A percentile compares a stretch with the other conserved stretches of the same genome.
These are phyloP conservation scores for Heliconius cydno DNA, from an alignment of 2,888 invertebrate genomes.

Conservation along the genomic window DNA sequence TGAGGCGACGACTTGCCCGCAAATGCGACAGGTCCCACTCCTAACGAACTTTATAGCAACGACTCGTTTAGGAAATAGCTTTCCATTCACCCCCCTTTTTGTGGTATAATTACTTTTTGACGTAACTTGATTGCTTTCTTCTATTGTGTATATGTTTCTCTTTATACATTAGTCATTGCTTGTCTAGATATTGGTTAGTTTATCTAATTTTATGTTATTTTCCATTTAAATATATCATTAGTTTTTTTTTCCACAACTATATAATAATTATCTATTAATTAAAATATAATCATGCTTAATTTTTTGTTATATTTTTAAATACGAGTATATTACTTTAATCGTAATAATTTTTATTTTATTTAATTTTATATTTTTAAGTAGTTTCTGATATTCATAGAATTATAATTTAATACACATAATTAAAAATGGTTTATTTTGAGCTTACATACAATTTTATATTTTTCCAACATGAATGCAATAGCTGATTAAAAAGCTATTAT, in stretches of 20 bases:
- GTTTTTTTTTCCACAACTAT: neutral
- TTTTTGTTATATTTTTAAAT: no score
- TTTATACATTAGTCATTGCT: neutral
- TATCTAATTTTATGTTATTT: neutral
- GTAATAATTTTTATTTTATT: neutral
- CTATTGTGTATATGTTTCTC: neutral
- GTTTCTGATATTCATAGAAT: no score
- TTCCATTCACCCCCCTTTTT: conserved; percentile 23
- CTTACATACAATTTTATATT: neutral
- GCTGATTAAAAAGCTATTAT: neutral
- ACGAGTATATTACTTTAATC: neutral
- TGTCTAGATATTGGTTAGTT: neutral
- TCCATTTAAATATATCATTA: neutral
- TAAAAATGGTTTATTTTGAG: neutral
- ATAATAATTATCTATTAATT: neutral
- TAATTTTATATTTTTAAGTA: no score
- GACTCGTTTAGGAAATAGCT: conserved; percentile 42
- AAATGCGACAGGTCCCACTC: conserved; percentile 41
- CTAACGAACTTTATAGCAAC: conserved; percentile 41
- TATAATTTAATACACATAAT: neutral
- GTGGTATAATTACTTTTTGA: conserved; percentile 14
- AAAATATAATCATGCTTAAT: no score
- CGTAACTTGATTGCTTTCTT: conserved; percentile 10
- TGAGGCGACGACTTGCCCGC: conserved; percentile 43
- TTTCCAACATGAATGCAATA: neutral